Percentiles rank a stretch among this genome's conserved stretches.
These are phyloP conservation scores for Indicator maculatus DNA, from an alignment of 2,113 vertebrate species.

Conservation along the genomic window DNA sequence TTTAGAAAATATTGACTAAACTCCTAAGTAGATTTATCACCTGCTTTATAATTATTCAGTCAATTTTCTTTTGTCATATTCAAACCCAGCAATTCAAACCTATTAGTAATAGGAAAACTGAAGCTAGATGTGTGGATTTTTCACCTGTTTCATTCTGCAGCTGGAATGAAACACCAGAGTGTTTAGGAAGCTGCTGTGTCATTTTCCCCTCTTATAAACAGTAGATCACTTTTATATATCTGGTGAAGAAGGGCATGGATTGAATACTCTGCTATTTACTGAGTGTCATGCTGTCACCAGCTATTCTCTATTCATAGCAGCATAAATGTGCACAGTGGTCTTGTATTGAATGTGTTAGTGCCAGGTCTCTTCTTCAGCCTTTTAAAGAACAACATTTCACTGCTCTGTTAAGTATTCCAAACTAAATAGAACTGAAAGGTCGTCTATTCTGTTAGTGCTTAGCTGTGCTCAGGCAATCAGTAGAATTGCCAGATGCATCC, in stretches of 20 bases:
- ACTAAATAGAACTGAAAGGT: not conserved
- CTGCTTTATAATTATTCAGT: not conserved
- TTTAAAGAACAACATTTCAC: not conserved
- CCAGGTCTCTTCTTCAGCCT: not conserved
- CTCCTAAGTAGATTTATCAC: not conserved
- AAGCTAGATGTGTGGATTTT: not conserved
- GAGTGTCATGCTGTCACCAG: not conserved
- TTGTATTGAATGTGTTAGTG: not conserved
- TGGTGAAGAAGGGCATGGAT: not conserved
- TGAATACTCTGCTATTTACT: constrained; percentile 6
- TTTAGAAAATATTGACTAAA: not conserved
- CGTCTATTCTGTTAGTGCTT: not conserved
- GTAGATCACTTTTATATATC: not conserved
- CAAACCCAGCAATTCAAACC: not conserved
- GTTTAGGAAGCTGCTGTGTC: not conserved
- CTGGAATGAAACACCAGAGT: not conserved
- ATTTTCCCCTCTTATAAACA: not conserved
- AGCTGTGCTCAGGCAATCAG: not conserved
- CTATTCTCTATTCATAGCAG: not conserved
- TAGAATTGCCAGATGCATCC: not conserved
- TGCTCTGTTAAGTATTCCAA: not conserved
- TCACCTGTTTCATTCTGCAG: not conserved
- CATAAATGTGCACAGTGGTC: not conserved
- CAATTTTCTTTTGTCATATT: not conserved
- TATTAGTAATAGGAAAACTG: not conserved